These are phyloP conservation scores for Fundulus diaphanus DNA, from an alignment of 2,797 vertebrate species.

Conservation along the genomic window DNA sequence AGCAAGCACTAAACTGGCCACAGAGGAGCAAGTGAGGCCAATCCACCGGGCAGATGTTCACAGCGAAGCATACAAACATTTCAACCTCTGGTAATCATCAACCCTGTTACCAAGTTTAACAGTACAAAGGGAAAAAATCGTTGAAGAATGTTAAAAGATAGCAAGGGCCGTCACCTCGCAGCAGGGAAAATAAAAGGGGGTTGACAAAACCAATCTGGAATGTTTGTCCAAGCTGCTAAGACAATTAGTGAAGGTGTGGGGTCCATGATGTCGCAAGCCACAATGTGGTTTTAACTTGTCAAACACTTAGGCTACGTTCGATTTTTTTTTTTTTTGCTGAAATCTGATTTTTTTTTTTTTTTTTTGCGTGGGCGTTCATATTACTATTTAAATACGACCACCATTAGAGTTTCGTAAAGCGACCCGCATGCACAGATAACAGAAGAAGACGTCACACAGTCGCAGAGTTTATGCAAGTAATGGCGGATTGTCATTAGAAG, in stretches of 20 bases:
- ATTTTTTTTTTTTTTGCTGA: too few species aligned
- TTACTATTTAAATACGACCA: too few species aligned
- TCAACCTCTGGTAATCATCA: neutral
- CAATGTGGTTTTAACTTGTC: neutral
- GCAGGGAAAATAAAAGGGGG: neutral
- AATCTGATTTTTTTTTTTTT: too few species aligned
- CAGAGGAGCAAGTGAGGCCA: neutral
- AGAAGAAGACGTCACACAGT: too few species aligned
- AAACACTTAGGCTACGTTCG: neutral
- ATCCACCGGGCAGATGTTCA: neutral
- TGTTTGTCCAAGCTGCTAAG: slow-evolving; percentile 3
- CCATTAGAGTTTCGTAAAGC: too few species aligned
- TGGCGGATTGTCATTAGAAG: too few species aligned
- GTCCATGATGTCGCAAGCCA: neutral
- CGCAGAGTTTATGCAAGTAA: too few species aligned
- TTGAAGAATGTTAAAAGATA: neutral
- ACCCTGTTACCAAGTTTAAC: neutral
- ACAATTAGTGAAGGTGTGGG: neutral
- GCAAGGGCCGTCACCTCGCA: neutral
- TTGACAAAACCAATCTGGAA: slow-evolving; percentile 1
- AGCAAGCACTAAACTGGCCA: neutral
- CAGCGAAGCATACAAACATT: neutral
- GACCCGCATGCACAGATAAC: too few species aligned
- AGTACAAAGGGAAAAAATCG: neutral
- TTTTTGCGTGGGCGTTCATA: too few species aligned